Base-by-base conservation (phyloP, 2,888 invertebrate genomes). In the Mythimna lalbum region DNA sequence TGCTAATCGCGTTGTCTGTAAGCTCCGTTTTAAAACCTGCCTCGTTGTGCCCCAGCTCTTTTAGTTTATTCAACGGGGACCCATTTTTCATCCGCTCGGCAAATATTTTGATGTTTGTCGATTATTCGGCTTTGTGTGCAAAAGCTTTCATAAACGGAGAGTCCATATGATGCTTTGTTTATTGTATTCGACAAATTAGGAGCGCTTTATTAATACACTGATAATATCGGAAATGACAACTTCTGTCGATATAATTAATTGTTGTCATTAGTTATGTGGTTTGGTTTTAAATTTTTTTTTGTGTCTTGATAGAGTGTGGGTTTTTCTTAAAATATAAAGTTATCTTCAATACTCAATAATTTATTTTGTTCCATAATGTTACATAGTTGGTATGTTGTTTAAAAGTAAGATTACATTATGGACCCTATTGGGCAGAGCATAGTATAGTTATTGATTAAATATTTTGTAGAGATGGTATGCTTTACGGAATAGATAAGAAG, bases 81-180 rank as follows among this genome's bases (percentile, higher is more conserved):
- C 87, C 88, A 93, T 94, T 93, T 93, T 93, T 94, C 93, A 95
- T 93, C 82, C 88, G 88, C 88, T 92, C 87, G 82, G 93, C 93
- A 95, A 95, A 95, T 95, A 95, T 95, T 95, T 90, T 95, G 95
- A 95, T 92, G 88, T 91, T 90, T 89, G 89, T 91, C 90, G 88
- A 88, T 88, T 89, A 80, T 78, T 80, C 83, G 74, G 83, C 83
- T 89, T 88, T 90, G 88, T 89, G 84, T 88, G 78, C 87, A 85
- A 87, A 85, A 82, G 88, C 84, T 86, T 89, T 91, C 83, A 90
- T 85, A 86, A 81, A 72, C 80, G 69, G 77, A 80, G 82, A 82
- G 73, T 84, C 78, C 91, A 90, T 88, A 87, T 89, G 90, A 90
- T 89, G 86, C 84, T 76, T 85, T 86, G 81, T 89, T 83, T 87